Evolutionary conservation across 2,113 vertebrate genomes (phyloP).

Genomic region (Prunella himalayana): DNA sequence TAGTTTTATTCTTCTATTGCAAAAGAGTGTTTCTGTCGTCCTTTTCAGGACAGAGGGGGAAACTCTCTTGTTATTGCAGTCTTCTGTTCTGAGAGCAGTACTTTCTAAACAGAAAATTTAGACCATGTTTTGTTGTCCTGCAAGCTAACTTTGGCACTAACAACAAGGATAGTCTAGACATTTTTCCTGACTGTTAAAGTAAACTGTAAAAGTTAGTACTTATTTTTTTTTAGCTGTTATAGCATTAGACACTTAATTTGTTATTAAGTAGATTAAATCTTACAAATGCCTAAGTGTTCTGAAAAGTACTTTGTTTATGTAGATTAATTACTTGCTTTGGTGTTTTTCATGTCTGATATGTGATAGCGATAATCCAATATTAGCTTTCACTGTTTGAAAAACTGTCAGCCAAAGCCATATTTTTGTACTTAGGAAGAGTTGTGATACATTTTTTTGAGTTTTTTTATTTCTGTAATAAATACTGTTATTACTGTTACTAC

Average conservation of each 20-base stretch:
- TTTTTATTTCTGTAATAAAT: neutral
- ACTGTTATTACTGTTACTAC: neutral
- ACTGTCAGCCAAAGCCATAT: neutral
- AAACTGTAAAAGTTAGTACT: neutral
- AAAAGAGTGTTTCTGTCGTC: neutral
- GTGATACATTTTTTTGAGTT: neutral
- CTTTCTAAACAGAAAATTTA: neutral
- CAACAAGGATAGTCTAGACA: neutral
- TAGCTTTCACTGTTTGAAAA: neutral
- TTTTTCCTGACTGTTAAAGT: neutral
- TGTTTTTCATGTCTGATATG: neutral
- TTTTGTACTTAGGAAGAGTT: neutral
- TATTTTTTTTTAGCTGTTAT: neutral
- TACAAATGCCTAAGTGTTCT: neutral
- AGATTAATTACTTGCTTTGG: neutral
- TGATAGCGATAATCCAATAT: neutral
- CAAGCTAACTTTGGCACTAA: neutral
- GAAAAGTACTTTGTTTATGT: neutral
- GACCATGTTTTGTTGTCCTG: neutral
- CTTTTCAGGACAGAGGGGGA: accelerated
- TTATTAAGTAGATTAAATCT: neutral
- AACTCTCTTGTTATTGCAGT: neutral
- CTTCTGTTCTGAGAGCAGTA: neutral
- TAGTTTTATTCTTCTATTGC: neutral
- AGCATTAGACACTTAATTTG: neutral